These are phyloP conservation scores for Tamias sibiricus DNA, from an alignment of 2,113 vertebrate species.

Conservation along the genomic window DNA sequence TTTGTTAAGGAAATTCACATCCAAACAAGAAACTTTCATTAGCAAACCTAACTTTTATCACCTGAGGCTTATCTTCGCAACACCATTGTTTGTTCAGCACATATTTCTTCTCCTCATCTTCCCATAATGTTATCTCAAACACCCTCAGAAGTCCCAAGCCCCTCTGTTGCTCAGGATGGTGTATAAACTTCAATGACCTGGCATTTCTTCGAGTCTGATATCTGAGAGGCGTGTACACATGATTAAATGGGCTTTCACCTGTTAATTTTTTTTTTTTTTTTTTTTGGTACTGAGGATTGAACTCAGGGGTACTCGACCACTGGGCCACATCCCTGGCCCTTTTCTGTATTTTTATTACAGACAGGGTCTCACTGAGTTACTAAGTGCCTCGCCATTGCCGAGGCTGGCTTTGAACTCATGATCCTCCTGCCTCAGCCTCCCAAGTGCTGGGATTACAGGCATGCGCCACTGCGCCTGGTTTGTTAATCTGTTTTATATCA, in stretches of 20 bases:
- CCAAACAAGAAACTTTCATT: not conserved
- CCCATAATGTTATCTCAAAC: not conserved
- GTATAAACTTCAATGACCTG: not conserved
- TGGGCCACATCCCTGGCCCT: too few relatives aligned
- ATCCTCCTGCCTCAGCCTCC: too few relatives aligned
- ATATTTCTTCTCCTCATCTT: not conserved
- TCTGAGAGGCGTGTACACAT: not conserved
- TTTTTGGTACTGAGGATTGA: too few relatives aligned
- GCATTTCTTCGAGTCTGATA: not conserved
- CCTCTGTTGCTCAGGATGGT: not conserved
- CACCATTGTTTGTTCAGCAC: not conserved
- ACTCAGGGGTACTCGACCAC: too few relatives aligned
- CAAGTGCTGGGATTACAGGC: too few relatives aligned
- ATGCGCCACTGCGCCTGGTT: too few relatives aligned
- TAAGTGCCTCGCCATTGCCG: too few relatives aligned
- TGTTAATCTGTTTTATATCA: not conserved
- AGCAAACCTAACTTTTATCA: not conserved
- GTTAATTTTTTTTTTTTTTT: not conserved
- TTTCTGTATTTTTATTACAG: too few relatives aligned
- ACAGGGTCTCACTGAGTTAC: too few relatives aligned
- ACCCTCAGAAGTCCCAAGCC: not conserved
- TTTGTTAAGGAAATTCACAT: not conserved
- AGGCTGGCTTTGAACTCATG: too few relatives aligned
- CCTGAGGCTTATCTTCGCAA: not conserved
- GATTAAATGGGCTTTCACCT: not conserved